These are phyloP conservation scores for Lasioglossum albipes DNA, from an alignment of 1,140 invertebrate species.

Conservation along the genomic window DNA sequence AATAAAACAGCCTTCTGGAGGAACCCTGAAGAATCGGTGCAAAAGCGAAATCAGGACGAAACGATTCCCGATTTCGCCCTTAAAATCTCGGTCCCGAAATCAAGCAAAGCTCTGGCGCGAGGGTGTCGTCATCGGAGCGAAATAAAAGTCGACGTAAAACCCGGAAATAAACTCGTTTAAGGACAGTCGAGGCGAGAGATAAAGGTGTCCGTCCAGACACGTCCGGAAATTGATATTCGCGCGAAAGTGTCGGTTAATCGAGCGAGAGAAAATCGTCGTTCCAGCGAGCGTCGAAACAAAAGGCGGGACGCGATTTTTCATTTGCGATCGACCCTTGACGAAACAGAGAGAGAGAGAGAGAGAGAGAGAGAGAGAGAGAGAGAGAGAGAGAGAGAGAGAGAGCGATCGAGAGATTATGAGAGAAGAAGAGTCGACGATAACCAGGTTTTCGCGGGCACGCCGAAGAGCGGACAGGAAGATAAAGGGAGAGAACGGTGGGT, in stretches of 20 bases:
- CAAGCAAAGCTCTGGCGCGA: background rate
- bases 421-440: constrained; percentile 38
- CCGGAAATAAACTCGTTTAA: constrained; percentile 23
- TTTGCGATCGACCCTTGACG: constrained; percentile 45
- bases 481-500: constrained; percentile 6
- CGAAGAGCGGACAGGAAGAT: constrained; percentile 31
- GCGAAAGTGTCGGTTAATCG: constrained; percentile 51
- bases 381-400: too few relatives aligned
- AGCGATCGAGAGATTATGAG: too few relatives aligned
- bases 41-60: background rate
- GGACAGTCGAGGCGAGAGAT: constrained; percentile 16
- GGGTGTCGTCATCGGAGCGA: background rate
- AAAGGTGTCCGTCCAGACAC: constrained; percentile 40
- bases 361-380: too few relatives aligned
- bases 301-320: constrained; percentile 51
- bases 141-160: constrained; percentile 50
- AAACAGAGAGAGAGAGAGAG: too few relatives aligned
- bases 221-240: constrained; percentile 58
- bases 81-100: constrained; percentile 5
- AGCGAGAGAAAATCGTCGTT: constrained; percentile 49
- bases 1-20: too few relatives aligned
- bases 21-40: too few relatives aligned
- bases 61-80: background rate
- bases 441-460: constrained; percentile 37
- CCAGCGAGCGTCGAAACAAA: constrained; percentile 44